These are phyloP conservation scores for Chaetodon auriga DNA, from an alignment of 2,113 vertebrate species.

Conservation along the genomic window DNA sequence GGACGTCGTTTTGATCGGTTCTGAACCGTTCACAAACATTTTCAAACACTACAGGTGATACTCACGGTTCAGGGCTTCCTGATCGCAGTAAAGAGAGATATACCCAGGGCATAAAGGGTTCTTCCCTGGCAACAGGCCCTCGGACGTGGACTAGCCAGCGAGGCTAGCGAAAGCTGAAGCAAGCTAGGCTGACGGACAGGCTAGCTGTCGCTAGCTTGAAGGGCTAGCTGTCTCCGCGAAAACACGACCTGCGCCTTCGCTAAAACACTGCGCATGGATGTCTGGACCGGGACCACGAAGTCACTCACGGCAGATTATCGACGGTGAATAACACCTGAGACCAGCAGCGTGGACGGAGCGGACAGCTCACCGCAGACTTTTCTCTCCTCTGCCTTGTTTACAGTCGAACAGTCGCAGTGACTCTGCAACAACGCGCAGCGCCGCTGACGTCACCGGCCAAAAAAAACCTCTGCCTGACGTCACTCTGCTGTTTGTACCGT, in stretches of 20 bases:
- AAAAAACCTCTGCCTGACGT: no score
- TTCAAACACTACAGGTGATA: neutral
- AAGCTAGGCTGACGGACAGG: constrained; percentile 23
- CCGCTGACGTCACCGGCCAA: constrained; percentile 67
- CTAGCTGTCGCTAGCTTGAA: constrained; percentile 26
- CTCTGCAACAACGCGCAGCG: constrained; percentile 81
- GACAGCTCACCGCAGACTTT: constrained; percentile 18
- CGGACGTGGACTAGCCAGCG: constrained; percentile 17
- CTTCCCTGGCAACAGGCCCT: constrained; percentile 18
- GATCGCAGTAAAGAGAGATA: constrained; percentile 42
- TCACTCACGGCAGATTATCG: rapidly evolving
- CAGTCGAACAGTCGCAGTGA: constrained; percentile 80
- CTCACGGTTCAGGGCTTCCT: constrained; percentile 77
- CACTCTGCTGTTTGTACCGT: neutral
- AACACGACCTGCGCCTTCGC: neutral
- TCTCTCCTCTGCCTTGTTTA: constrained; percentile 78
- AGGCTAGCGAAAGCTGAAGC: constrained; percentile 37
- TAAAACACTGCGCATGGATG: neutral
- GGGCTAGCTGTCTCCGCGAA: constrained; percentile 14
- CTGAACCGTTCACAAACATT: rapidly evolving
- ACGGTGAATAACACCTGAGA: no score
- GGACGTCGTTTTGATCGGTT: neutral
- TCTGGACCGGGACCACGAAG: rapidly evolving
- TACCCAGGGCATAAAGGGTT: constrained; percentile 51
- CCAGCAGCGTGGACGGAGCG: no score